Evolutionary conservation across 2,797 vertebrate genomes (phyloP).

Genomic region (Anniella stebbinsi): DNA sequence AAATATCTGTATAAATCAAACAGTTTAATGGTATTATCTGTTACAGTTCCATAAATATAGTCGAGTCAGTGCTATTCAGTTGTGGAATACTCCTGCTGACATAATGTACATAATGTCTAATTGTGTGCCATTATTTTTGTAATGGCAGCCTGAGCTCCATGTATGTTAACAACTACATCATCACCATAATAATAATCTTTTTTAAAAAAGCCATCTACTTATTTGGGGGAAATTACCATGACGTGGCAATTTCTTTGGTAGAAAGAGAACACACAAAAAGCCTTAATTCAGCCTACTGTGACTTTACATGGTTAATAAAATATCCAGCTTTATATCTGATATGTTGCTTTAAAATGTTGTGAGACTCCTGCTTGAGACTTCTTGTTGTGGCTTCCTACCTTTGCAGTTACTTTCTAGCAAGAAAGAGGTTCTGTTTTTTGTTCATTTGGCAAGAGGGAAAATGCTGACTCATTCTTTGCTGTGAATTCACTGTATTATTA

Average conservation of each 20-base stretch:
- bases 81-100: not conserved
- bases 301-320: not conserved
- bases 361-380: not conserved
- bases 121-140: not conserved
- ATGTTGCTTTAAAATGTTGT: not conserved
- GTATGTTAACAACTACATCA: not conserved
- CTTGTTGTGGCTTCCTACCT: not conserved
- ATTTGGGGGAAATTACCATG: not conserved
- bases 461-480: constrained; percentile 48
- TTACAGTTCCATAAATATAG: not conserved
- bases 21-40: not conserved
- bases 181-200: not conserved
- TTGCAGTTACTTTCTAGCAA: not conserved
- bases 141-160: not conserved
- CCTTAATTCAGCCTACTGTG: not conserved
- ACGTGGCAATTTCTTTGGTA: no score
- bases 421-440: no score
- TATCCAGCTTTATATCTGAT: not conserved
- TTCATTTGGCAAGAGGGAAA: constrained; percentile 16
- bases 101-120: not conserved
- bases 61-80: not conserved
- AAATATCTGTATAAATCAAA: not conserved
- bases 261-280: not conserved
- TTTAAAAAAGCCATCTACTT: not conserved
- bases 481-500: constrained; percentile 9